Base-by-base conservation (phyloP, 1,140 invertebrate genomes). In the Rhyacophila brunnea region DNA sequence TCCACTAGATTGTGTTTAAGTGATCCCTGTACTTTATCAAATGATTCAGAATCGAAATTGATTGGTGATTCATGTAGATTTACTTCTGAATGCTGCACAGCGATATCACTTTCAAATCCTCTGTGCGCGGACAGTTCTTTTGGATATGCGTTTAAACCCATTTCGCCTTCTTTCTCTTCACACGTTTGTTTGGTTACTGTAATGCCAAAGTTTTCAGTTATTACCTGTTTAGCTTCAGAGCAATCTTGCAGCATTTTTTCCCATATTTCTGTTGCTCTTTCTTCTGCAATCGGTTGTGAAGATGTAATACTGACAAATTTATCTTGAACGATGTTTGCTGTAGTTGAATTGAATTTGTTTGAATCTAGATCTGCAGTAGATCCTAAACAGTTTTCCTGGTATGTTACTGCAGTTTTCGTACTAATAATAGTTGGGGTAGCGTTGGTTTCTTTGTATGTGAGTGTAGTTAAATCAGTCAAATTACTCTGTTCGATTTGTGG, bases 1-100 rank as follows among this genome's bases (percentile, higher is more conserved):
- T 83, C 79, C 18, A 80, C 77, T 28, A 74, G 70, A 18, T 74
- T 66, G 64, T 73, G 74, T 63, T 76, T 67, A 49, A 78, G 64
- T 55, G 62, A 74, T 3, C 80, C 81, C 17, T 69, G 68, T 19
- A 63, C 65, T 40, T 66, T 63, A 18, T 62, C 38, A 6, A 71
- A 67, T 11, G 23, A 9, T 67, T 71, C 53, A 2, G 53, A 46
- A 17, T 65, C 55, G 1, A 82, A 63, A 34, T 74, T 68, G 48
- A 66, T 68, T 19, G 74, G 46, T 62, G 10, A 60, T 58, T 51
- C 67, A 67, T 68, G 70, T 61, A 23, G 71, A 65, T 34, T 53
- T 68, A 80, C 52, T 75, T 78, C 68, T 61, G 71, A 68, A 70
- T 75, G 68, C 74, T 81, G 50, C 40, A 73, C 57, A 36, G 68